These are phyloP conservation scores for Acronicta aceris DNA, from an alignment of 2,888 invertebrate species.

Conservation along the genomic window DNA sequence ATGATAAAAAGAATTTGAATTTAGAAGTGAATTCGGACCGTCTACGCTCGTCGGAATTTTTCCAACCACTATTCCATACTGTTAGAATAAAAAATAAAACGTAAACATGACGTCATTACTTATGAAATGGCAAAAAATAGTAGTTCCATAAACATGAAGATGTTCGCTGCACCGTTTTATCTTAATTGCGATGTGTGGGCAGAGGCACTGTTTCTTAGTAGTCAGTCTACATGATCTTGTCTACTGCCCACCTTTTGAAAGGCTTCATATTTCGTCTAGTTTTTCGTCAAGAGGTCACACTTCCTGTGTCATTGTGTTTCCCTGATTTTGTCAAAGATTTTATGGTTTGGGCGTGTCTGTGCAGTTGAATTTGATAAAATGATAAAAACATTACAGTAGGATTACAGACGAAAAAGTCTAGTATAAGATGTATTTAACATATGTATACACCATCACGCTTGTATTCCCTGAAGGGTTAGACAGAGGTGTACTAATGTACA, in stretches of 20 bases:
- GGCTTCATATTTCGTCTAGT: conserved; percentile 45
- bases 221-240: conserved; percentile 65
- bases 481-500: no score
- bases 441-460: no score
- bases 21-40: no score
- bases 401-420: no score
- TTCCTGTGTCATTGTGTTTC: conserved; percentile 47
- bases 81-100: not conserved
- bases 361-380: not conserved
- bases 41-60: no score
- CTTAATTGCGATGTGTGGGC: conserved; percentile 68
- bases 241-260: conserved; percentile 43
- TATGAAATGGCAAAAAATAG: conserved; percentile 38
- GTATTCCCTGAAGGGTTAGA: no score
- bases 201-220: conserved; percentile 72
- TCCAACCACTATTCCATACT: no score
- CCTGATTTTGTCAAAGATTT: conserved; percentile 21
- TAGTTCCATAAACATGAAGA: conserved; percentile 51
- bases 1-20: no score
- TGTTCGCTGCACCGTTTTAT: conserved; percentile 59
- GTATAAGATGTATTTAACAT: no score
- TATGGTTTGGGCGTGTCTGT: not conserved
- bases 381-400: no score
- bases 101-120: conserved; percentile 40
- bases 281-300: conserved; percentile 43